Percentiles rank a stretch among this genome's conserved stretches.
Conservation (phyloP, 2,113 vertebrate genomes). For the Tonatia bakeri region DNA sequence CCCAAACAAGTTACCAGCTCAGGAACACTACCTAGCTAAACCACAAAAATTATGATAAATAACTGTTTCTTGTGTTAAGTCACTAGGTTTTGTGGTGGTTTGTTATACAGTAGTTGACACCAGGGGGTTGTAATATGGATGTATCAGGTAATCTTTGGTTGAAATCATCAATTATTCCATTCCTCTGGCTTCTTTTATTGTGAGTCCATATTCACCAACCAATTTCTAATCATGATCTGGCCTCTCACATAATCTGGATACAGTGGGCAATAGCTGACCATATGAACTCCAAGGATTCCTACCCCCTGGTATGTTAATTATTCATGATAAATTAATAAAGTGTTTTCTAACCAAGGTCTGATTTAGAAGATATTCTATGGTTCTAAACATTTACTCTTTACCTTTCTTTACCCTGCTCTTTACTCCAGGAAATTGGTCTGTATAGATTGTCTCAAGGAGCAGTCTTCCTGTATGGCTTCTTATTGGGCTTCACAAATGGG, state of each 20-base stretch:
- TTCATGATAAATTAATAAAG: constrained; percentile 4
- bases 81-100: not conserved
- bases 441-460: not conserved
- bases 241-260: not conserved
- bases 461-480: not conserved
- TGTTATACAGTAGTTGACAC: not conserved
- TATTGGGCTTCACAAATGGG: not conserved
- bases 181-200: not conserved
- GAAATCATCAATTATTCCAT: not conserved
- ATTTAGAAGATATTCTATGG: not conserved
- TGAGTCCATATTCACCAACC: not conserved
- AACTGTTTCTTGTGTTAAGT: not conserved
- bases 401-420: not conserved
- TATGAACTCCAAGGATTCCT: not conserved
- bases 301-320: not conserved
- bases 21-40: not conserved
- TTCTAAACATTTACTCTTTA: constrained; percentile 16
- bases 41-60: not conserved
- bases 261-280: not conserved
- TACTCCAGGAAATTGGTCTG: not conserved
- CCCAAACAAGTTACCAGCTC: not conserved
- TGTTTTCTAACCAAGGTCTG: not conserved
- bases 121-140: not conserved
- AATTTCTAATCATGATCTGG: not conserved
- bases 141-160: not conserved